Evolutionary conservation across 92 coral and sea anemone genomes (phyloP).

Genomic region (Epizoanthus fatuus): DNA sequence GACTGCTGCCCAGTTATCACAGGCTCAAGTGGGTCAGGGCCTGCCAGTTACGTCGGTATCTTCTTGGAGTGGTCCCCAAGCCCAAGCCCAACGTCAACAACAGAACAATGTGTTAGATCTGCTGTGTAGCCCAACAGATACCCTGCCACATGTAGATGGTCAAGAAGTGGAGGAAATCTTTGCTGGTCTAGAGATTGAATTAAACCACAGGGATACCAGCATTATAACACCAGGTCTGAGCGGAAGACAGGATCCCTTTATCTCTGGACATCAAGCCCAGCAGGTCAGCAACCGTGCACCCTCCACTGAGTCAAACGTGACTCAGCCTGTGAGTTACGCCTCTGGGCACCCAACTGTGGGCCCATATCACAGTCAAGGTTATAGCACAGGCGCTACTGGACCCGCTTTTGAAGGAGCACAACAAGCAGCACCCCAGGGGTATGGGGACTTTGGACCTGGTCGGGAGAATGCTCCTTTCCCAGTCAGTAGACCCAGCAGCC

Average conservation of each 20-base stretch:
- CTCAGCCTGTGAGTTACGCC: slow-evolving; percentile 31
- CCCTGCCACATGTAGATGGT: slow-evolving; percentile 95
- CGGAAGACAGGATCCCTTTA: slow-evolving; percentile 66
- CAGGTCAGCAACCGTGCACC: slow-evolving; percentile 46
- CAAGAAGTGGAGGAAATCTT: slow-evolving; percentile 98
- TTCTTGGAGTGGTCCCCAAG: slow-evolving; percentile 66
- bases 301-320: slow-evolving; percentile 50
- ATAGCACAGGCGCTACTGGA: slow-evolving; percentile 32
- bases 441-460: slow-evolving; percentile 24
- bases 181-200: slow-evolving; percentile 92
- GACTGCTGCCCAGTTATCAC: slow-evolving; percentile 21
- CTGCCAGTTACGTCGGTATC: slow-evolving; percentile 52
- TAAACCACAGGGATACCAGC: slow-evolving; percentile 71
- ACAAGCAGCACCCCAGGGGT: slow-evolving; percentile 19
- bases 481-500: slow-evolving; percentile 25
- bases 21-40: slow-evolving; percentile 17
- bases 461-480: slow-evolving; percentile 24
- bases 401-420: slow-evolving; percentile 15
- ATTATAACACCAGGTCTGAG: slow-evolving; percentile 53
- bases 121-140: slow-evolving; percentile 77
- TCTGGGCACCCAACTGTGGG: slow-evolving; percentile 57
- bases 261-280: slow-evolving; percentile 49
- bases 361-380: slow-evolving; percentile 50
- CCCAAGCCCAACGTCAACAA: slow-evolving; percentile 65
- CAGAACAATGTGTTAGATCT: slow-evolving; percentile 88